phyloP scores from a whole-genome alignment of 2,888 invertebrate species.

The Drosophila quinaria region DNA sequence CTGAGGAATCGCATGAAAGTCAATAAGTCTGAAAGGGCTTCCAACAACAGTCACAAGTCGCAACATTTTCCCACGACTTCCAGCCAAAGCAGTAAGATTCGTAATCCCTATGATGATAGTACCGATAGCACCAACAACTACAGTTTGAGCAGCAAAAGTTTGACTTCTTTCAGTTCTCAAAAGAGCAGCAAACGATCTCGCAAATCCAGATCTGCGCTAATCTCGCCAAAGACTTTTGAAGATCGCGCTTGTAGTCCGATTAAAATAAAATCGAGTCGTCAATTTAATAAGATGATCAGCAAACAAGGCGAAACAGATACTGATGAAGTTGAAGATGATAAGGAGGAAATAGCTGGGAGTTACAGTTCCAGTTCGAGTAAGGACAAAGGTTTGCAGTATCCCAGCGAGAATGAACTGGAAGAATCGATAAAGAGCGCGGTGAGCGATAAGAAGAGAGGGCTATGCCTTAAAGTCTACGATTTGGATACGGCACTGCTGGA shows the following conservation, averaged over 20 bases:
- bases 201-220: background rate
- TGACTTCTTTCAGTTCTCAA: background rate
- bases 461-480: slow-evolving; percentile 17
- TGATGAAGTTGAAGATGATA: background rate
- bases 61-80: background rate
- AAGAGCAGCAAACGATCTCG: background rate
- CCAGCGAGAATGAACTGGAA: slow-evolving; percentile 46
- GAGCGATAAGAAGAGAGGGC: background rate
- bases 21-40: background rate
- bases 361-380: background rate
- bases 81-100: background rate
- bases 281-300: background rate
- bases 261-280: slow-evolving; percentile 19
- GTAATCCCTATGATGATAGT: background rate
- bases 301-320: background rate
- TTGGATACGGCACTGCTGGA: slow-evolving; percentile 29
- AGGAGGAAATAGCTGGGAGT: background rate
- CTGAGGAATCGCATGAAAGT: background rate
- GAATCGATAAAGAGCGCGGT: background rate
- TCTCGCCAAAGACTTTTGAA: slow-evolving; percentile 33
- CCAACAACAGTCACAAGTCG: slow-evolving; percentile 4
- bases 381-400: slow-evolving; percentile 55
- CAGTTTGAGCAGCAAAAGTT: slow-evolving; percentile 5
- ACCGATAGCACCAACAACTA: slow-evolving; percentile 18
- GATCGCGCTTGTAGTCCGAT: slow-evolving; percentile 71